Conservation (phyloP, 1,140 invertebrate genomes). For the Hycleus phaleratus region DNA sequence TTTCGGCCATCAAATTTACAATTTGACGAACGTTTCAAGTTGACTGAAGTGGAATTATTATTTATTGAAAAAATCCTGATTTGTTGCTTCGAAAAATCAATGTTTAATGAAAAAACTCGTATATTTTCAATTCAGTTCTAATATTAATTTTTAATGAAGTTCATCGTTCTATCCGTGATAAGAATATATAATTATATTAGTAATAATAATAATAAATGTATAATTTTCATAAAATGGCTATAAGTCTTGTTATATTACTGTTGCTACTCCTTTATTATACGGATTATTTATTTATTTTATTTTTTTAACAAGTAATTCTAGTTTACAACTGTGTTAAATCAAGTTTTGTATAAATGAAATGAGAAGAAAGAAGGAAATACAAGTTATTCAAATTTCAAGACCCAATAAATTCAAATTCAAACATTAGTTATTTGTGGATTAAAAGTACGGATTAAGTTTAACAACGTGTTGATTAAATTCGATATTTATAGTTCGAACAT, state of each 20-base stretch:
- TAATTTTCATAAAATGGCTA: conserved; percentile 9
- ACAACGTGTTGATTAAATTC: conserved; percentile 19
- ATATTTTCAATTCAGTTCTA: too few relatives aligned
- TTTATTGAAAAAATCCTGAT: too few relatives aligned
- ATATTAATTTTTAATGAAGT: conserved; percentile 10
- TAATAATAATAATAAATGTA: conserved; percentile 3
- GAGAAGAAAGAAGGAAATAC: conserved; percentile 3
- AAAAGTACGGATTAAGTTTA: conserved; percentile 13
- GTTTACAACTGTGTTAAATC: conserved; percentile 15
- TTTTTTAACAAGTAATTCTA: conserved; percentile 1
- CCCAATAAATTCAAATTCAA: conserved; percentile 13
- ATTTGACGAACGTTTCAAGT: too few relatives aligned
- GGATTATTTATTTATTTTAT: not conserved
- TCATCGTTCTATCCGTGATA: not conserved
- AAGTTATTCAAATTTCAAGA: conserved; percentile 18
- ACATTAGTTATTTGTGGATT: not conserved
- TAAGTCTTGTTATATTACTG: conserved; percentile 1
- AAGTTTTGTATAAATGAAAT: conserved; percentile 4
- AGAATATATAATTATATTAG: conserved; percentile 2
- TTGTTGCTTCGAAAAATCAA: too few relatives aligned
- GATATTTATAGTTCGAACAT: conserved; percentile 9
- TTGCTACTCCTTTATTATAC: not conserved
- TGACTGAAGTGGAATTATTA: too few relatives aligned
- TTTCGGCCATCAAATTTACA: too few relatives aligned
- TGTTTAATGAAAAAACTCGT: too few relatives aligned